These are phyloP conservation scores for Trinectes maculatus DNA, from an alignment of 2,113 vertebrate species.

Conservation along the genomic window DNA sequence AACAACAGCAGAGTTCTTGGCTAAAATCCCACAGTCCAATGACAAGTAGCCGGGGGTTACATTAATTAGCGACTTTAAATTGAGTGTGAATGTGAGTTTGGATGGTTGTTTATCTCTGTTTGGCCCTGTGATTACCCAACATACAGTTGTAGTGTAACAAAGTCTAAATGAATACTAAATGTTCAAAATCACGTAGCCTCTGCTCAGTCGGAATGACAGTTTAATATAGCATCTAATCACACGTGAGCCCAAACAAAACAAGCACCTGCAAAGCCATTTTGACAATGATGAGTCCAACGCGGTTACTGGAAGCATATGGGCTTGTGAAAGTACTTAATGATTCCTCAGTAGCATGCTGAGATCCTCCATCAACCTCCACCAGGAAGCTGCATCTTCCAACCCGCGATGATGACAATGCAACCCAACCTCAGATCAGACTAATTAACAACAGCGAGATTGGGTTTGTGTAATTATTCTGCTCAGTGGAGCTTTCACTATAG, in stretches of 20 bases:
- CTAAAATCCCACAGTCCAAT: too few relatives aligned
- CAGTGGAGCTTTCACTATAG: constrained; percentile 72
- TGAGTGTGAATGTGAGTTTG: too few relatives aligned
- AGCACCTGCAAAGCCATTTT: constrained; percentile 53
- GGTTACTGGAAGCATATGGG: constrained; percentile 62
- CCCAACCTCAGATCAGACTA: constrained; percentile 63
- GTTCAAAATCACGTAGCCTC: neutral
- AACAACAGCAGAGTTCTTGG: too few relatives aligned
- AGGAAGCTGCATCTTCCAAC: constrained; percentile 55
- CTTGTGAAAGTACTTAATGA: constrained; percentile 49
- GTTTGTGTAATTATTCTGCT: constrained; percentile 78
- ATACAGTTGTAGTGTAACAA: too few relatives aligned
- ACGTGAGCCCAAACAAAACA: constrained; percentile 43
- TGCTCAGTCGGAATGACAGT: constrained; percentile 7
- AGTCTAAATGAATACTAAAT: too few relatives aligned
- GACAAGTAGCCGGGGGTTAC: too few relatives aligned
- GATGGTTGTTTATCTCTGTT: too few relatives aligned
- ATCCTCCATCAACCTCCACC: constrained; percentile 68
- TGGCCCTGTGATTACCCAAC: too few relatives aligned
- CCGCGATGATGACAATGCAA: constrained; percentile 48
- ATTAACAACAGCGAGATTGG: constrained; percentile 74
- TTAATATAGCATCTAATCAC: constrained; percentile 20
- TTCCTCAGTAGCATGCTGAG: constrained; percentile 59
- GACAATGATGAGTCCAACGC: constrained; percentile 61
- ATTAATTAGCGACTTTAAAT: too few relatives aligned